Conservation (phyloP, 2,797 vertebrate species). For the Enteromius argenteus region DNA sequence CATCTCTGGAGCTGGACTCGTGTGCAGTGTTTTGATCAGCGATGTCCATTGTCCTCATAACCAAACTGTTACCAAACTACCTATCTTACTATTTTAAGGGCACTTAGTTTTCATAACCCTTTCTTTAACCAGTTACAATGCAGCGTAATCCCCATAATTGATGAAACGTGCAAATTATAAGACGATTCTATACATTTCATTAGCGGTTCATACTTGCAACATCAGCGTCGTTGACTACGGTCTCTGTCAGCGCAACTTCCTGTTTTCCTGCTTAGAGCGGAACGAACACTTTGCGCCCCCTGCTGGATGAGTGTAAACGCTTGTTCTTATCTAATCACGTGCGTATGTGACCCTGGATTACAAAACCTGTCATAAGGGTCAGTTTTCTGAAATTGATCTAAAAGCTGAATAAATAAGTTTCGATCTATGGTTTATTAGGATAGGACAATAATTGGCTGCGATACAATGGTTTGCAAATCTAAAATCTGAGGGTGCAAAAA, state of each 20-base stretch:
- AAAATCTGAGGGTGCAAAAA: background rate
- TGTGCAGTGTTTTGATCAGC: background rate
- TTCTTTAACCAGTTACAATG: background rate
- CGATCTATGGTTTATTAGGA: background rate
- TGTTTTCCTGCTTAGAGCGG: constrained; percentile 4
- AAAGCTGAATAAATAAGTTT: background rate
- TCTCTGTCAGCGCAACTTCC: constrained; percentile 18
- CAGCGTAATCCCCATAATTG: background rate
- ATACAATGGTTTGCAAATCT: background rate
- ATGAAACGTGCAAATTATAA: background rate
- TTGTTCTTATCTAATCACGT: background rate
- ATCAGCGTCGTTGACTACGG: background rate
- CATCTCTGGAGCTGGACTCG: constrained; percentile 20
- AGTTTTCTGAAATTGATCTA: background rate
- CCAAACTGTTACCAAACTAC: background rate
- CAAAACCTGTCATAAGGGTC: background rate
- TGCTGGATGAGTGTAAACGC: background rate
- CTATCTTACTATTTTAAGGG: background rate
- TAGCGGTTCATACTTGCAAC: background rate
- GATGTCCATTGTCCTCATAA: background rate
- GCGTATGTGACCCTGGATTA: background rate
- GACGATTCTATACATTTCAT: background rate
- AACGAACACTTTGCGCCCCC: background rate
- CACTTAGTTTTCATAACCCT: too few species aligned
- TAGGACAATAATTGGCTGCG: background rate